Percentiles rank a stretch among this genome's conserved stretches.
phyloP scores from a whole-genome alignment of 2,113 vertebrate genomes.

The Apodemus speciosus region DNA sequence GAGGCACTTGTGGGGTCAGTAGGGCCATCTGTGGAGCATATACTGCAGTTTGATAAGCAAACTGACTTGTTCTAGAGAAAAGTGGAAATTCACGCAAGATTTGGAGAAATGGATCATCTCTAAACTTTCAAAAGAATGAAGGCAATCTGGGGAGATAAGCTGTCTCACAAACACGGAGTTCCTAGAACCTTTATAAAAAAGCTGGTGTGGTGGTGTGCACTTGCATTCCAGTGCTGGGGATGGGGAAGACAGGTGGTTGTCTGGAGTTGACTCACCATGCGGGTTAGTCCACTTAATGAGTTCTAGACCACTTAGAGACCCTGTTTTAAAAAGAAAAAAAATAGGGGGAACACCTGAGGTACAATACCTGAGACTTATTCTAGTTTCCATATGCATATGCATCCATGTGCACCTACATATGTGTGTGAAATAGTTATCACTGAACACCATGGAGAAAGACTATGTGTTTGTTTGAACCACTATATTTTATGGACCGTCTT shows the following conservation, averaged over 20 bases:
- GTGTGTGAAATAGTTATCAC: neutral
- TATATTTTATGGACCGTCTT: constrained; percentile 1
- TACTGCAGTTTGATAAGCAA: neutral
- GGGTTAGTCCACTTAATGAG: neutral
- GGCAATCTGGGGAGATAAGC: neutral
- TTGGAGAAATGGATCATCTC: neutral
- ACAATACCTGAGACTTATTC: neutral
- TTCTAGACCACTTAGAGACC: neutral
- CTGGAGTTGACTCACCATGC: neutral
- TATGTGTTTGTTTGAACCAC: neutral
- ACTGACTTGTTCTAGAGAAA: neutral
- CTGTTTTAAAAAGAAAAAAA: neutral
- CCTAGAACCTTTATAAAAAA: neutral
- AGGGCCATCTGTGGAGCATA: neutral
- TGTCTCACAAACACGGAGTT: neutral
- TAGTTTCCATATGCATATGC: neutral
- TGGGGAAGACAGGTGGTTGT: too few species aligned
- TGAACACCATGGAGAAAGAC: neutral
- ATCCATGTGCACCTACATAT: neutral
- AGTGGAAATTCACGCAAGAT: neutral
- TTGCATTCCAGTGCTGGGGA: neutral
- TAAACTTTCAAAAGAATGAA: neutral
- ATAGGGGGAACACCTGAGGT: too few species aligned
- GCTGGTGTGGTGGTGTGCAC: neutral
- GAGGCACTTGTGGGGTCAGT: neutral